Percentiles rank a stretch among this genome's conserved stretches.
These are phyloP conservation scores for Apodemus speciosus DNA, from an alignment of 2,113 vertebrate genomes.

Conservation along the genomic window DNA sequence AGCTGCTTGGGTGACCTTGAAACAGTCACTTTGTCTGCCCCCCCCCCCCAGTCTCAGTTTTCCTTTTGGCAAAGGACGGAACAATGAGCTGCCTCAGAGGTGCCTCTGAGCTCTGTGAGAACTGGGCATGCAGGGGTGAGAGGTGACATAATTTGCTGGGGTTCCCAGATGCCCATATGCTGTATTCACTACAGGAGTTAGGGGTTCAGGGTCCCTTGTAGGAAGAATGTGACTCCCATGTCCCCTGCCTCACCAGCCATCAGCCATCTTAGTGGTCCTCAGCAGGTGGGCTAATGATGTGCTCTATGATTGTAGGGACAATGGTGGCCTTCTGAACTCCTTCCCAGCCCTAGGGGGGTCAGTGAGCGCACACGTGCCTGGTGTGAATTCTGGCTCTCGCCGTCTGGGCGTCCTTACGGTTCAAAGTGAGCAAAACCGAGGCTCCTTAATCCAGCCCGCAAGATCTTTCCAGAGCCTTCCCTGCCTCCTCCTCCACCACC, in stretches of 20 bases:
- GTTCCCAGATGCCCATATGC: background rate
- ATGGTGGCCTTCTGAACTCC: no score
- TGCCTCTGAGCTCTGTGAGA: background rate
- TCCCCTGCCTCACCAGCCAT: background rate
- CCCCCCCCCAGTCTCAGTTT: background rate
- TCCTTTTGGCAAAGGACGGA: background rate
- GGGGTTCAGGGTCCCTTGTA: background rate
- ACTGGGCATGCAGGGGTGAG: background rate
- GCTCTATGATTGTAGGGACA: background rate
- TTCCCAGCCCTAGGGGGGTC: background rate
- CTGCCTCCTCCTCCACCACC: background rate
- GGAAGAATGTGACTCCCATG: background rate
- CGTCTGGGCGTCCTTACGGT: background rate
- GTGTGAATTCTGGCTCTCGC: background rate
- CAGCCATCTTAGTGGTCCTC: background rate
- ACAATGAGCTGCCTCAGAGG: background rate
- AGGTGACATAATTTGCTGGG: accelerated
- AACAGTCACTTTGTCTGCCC: background rate
- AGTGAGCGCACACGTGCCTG: background rate
- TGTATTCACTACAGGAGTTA: background rate
- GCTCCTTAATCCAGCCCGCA: background rate
- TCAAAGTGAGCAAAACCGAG: background rate
- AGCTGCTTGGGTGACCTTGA: background rate
- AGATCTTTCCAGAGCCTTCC: background rate
- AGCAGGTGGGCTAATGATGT: background rate